Conservation (phyloP, 1,140 invertebrate genomes). For the Drosophila kurseongensis region DNA sequence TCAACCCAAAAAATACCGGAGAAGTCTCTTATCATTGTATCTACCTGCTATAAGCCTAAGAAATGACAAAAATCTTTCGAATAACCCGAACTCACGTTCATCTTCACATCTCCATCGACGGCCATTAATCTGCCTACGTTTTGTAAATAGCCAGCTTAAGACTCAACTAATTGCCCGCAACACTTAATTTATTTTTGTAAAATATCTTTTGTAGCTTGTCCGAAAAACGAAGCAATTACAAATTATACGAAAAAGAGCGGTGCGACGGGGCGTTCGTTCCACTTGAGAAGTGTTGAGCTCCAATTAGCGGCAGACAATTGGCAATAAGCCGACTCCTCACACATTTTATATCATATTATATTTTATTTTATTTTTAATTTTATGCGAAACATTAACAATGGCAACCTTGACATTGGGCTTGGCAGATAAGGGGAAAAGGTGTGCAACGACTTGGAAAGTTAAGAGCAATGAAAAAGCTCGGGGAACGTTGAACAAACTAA, state of each 20-base stretch:
- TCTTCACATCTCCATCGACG: slow-evolving; percentile 15
- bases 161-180: slow-evolving; percentile 55
- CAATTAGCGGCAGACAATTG: slow-evolving; percentile 64
- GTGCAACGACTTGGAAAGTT: slow-evolving; percentile 64
- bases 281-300: slow-evolving; percentile 66
- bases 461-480: slow-evolving; percentile 6
- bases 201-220: slow-evolving; percentile 30
- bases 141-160: slow-evolving; percentile 53
- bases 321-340: slow-evolving; percentile 48
- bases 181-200: slow-evolving; percentile 50
- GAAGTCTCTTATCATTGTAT: background rate
- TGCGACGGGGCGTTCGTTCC: slow-evolving; percentile 64
- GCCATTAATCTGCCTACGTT: slow-evolving; percentile 51
- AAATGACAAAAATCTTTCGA: background rate
- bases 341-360: slow-evolving; percentile 3
- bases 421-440: slow-evolving; percentile 50
- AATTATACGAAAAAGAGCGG: slow-evolving; percentile 48
- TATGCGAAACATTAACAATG: slow-evolving; percentile 14
- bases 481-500: slow-evolving; percentile 31
- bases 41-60: slow-evolving; percentile 2
- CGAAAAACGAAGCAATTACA: slow-evolving; percentile 74
- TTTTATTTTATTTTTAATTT: slow-evolving; percentile 23
- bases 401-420: slow-evolving; percentile 72
- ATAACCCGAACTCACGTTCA: slow-evolving; percentile 17
- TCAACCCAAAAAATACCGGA: no score